These are phyloP conservation scores for Mamestra brassicae DNA, from an alignment of 2,888 invertebrate genomes.

Conservation along the genomic window DNA sequence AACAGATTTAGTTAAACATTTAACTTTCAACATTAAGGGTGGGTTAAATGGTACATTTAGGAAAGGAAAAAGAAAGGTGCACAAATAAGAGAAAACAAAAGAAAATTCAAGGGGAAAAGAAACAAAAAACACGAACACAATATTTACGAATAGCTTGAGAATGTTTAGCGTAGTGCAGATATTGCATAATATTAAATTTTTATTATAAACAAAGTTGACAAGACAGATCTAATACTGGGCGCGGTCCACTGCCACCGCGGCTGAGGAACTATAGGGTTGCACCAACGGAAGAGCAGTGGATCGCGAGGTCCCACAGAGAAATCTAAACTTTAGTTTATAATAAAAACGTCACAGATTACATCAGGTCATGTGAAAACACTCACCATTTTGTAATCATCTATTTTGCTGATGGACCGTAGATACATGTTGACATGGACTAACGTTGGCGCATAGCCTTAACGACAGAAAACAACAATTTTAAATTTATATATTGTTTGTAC, in stretches of 20 bases:
- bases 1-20: slow-evolving; percentile 54
- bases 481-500: slow-evolving; percentile 70
- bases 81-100: slow-evolving; percentile 67
- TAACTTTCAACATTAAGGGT: slow-evolving; percentile 53
- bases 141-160: slow-evolving; percentile 82
- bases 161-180: slow-evolving; percentile 86
- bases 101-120: slow-evolving; percentile 63
- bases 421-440: slow-evolving; percentile 98
- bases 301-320: slow-evolving; percentile 40
- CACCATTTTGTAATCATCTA: slow-evolving; percentile 99
- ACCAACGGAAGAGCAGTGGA: slow-evolving; percentile 48
- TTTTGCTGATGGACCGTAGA: slow-evolving; percentile 99
- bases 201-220: slow-evolving; percentile 84
- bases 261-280: slow-evolving; percentile 29
- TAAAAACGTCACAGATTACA: slow-evolving; percentile 78
- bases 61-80: slow-evolving; percentile 66
- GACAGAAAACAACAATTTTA: slow-evolving; percentile 82
- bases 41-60: slow-evolving; percentile 65
- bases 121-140: slow-evolving; percentile 79
- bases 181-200: slow-evolving; percentile 83
- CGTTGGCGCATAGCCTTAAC: slow-evolving; percentile 95
- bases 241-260: slow-evolving; percentile 52
- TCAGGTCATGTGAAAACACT: slow-evolving; percentile 90
- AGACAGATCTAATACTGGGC: slow-evolving; percentile 47
- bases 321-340: slow-evolving; percentile 82